Conservation (phyloP, 2,113 vertebrate species). For the Melospiza melodia region DNA sequence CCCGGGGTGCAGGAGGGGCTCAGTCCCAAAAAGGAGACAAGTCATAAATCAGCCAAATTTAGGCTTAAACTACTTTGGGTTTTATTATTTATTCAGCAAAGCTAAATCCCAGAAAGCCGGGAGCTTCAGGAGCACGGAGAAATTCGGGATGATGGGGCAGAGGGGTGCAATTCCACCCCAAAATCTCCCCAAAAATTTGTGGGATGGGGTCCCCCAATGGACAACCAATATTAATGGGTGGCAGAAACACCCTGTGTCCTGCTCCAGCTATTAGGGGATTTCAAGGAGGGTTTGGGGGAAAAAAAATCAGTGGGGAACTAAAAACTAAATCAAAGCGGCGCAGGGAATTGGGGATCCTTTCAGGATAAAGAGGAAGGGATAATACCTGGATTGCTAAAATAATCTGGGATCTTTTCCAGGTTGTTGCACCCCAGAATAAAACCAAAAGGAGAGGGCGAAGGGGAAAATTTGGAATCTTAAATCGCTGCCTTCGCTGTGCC, state of each 20-base stretch:
- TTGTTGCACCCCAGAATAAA: not conserved
- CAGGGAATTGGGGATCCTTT: not conserved
- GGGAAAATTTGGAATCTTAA: rapidly evolving
- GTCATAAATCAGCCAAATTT: not conserved
- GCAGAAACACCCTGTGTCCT: rapidly evolving
- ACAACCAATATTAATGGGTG: rapidly evolving
- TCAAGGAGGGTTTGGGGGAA: not conserved
- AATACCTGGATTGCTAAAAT: rapidly evolving
- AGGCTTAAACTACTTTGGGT: not conserved
- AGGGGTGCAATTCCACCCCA: rapidly evolving
- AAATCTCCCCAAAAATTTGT: not conserved
- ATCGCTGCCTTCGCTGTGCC: rapidly evolving
- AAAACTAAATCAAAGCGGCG: rapidly evolving
- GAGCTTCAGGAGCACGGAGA: rapidly evolving
- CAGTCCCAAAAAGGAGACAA: not conserved
- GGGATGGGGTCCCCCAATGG: rapidly evolving
- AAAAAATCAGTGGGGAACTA: rapidly evolving
- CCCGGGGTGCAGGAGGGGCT: rapidly evolving
- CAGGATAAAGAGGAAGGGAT: rapidly evolving
- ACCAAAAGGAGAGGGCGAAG: rapidly evolving
- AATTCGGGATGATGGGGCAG: no score
- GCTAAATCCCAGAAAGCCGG: rapidly evolving
- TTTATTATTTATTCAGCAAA: not conserved
- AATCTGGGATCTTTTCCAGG: not conserved
- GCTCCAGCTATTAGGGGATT: not conserved